These are phyloP conservation scores for Nycticryphes semicollaris DNA, from an alignment of 2,113 vertebrate genomes.

Conservation along the genomic window DNA sequence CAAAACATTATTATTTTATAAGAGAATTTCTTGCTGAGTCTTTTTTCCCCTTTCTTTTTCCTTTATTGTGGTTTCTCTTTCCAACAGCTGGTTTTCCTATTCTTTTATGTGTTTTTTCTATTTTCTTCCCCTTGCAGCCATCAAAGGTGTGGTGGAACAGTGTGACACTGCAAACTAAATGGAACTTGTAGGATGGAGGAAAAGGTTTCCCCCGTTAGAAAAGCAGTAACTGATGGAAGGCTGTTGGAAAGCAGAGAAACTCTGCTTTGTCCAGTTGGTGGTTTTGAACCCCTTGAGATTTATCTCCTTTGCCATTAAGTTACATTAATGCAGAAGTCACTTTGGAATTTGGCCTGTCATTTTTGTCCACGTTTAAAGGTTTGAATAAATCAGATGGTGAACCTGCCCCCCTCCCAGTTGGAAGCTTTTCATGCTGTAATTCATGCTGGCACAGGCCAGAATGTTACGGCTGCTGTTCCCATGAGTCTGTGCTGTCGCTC, in stretches of 20 bases:
- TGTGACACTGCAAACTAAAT: background rate
- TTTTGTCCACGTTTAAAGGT: background rate
- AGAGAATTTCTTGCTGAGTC: background rate
- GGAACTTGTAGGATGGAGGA: background rate
- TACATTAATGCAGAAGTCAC: background rate
- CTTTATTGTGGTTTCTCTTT: background rate
- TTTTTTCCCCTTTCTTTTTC: background rate
- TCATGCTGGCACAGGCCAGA: background rate
- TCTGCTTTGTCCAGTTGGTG: background rate
- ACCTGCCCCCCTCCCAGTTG: background rate
- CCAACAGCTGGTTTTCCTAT: background rate
- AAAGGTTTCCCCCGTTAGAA: background rate
- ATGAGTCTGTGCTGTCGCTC: background rate
- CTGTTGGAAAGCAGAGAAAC: background rate
- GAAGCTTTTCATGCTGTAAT: background rate
- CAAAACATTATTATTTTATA: background rate
- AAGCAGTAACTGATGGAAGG: background rate
- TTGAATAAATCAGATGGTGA: background rate
- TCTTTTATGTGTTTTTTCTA: background rate
- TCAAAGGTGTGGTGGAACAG: background rate
- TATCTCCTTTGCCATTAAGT: background rate
- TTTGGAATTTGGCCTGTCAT: background rate
- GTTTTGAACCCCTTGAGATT: background rate
- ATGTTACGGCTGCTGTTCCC: background rate
- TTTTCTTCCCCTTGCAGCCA: background rate